These are phyloP conservation scores for Prochilodus magdalenae DNA, from an alignment of 2,113 vertebrate species.

Conservation along the genomic window DNA sequence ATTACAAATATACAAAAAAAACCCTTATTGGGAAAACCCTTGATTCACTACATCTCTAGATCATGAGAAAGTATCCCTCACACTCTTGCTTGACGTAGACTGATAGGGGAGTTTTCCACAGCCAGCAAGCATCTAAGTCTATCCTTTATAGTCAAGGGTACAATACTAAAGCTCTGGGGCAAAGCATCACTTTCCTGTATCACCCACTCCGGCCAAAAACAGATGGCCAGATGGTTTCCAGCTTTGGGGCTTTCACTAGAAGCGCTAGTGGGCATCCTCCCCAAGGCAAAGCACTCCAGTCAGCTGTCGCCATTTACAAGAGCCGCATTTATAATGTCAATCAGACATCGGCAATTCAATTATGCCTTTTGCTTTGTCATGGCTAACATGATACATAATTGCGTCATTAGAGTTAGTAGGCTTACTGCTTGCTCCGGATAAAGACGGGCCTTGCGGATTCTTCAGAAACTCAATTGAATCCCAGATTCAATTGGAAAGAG, in stretches of 20 bases:
- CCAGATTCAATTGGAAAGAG: constrained; percentile 7
- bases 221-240: constrained; percentile 8
- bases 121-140: background rate
- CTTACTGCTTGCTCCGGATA: background rate
- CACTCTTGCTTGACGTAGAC: background rate
- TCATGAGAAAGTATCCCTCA: constrained; percentile 21
- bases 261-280: background rate
- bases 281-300: background rate
- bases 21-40: background rate
- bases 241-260: background rate
- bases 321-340: background rate
- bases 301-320: constrained; percentile 10
- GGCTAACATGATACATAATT: background rate
- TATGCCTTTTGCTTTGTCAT: background rate
- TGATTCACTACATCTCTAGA: background rate
- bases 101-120: background rate
- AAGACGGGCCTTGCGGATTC: constrained; percentile 18
- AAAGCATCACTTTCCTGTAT: background rate
- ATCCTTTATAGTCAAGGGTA: background rate
- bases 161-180: background rate
- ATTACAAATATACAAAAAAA: background rate
- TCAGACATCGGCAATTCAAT: background rate
- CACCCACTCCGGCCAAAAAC: constrained; percentile 1
- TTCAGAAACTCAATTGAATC: constrained; percentile 28
- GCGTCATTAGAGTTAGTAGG: background rate